These are phyloP conservation scores for Callosobruchus maculatus DNA, from an alignment of 2,888 invertebrate species.

Conservation along the genomic window DNA sequence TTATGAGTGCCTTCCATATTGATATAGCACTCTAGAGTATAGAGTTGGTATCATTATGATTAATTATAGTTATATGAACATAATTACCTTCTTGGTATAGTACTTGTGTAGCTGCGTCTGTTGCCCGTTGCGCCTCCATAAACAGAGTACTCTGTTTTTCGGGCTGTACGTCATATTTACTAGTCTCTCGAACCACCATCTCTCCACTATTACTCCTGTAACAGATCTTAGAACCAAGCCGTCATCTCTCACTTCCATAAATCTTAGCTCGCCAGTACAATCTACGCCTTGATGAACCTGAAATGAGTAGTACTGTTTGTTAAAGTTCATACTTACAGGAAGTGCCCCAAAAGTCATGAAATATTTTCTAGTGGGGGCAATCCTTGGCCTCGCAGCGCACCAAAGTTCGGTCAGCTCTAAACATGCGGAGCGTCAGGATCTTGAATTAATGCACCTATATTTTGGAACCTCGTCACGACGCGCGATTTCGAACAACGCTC, in stretches of 20 bases:
- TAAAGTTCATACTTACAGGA: too few species aligned
- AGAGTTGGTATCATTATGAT: neutral
- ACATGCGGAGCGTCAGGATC: too few species aligned
- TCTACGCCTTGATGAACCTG: constrained; percentile 86
- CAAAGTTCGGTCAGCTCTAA: too few species aligned
- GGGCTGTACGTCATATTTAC: constrained; percentile 99
- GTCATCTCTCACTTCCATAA: constrained; percentile 95
- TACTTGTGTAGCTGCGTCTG: constrained; percentile 97
- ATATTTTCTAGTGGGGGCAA: too few species aligned
- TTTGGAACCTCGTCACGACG: too few species aligned
- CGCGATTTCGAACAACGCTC: too few species aligned
- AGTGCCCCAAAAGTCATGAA: too few species aligned
- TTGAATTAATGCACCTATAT: too few species aligned
- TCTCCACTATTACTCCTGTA: constrained; percentile 81
- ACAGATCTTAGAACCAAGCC: constrained; percentile 81
- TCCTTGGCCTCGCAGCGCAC: too few species aligned
- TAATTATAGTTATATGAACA: neutral
- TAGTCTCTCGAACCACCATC: constrained; percentile 99
- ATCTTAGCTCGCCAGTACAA: constrained; percentile 76
- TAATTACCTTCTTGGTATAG: constrained; percentile 90
- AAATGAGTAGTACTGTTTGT: too few species aligned
- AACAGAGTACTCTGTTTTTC: constrained; percentile 93
- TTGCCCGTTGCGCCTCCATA: constrained; percentile 94
- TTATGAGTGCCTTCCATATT: too few species aligned
- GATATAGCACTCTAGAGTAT: too few species aligned